Base-by-base conservation (phyloP, 2,797 vertebrate genomes). In the Brachyrhaphis roseni region DNA sequence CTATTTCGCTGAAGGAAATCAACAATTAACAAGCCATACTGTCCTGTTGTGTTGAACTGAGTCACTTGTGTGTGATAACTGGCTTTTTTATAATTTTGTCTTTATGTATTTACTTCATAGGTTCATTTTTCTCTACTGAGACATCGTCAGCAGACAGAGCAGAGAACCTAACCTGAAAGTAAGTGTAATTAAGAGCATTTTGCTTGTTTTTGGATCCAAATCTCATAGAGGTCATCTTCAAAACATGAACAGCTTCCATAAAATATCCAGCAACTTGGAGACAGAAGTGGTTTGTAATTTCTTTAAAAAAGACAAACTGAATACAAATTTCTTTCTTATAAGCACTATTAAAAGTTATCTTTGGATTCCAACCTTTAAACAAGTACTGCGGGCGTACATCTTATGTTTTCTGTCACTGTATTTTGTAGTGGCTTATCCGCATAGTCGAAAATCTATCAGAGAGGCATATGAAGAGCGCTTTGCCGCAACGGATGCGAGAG, bases 391-490 rank as follows among this genome's bases (percentile, higher is more conserved):
- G 10, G 20, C n/a, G 3, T 3, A 5, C 26, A 68, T 12, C 1
- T 68, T 23, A 23, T 68, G 8, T 36, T 76, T 75, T 49, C 13
- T n/a, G 73, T 62, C 5, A 45, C 34, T 75, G 31, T 68, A 7
- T 49, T 13, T 70, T 47, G 15, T 74, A 95, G 95, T 96, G 95
- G 74, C 93, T 4, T 93, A 86, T 84, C 80, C 77, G 46, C 88
- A 71, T 13, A 74, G 77, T 36, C 84, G 84, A 41, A 81, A 68
- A 43, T 71, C 90, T 4, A 81, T 92, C 39, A 79, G 92, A 90
- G 89, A 90, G 0, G 13, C 28, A 0, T 95, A 94, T 78, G 93
- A 95, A 26, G 82, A 92, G 0, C 78, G 7, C 1, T 91, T 91
- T 20, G 0, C 34, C 18, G 20, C 18, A 49, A 75, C 64, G 70